Evolutionary conservation across 2,797 vertebrate species (phyloP).

Genomic region (Melanitta fusca): DNA sequence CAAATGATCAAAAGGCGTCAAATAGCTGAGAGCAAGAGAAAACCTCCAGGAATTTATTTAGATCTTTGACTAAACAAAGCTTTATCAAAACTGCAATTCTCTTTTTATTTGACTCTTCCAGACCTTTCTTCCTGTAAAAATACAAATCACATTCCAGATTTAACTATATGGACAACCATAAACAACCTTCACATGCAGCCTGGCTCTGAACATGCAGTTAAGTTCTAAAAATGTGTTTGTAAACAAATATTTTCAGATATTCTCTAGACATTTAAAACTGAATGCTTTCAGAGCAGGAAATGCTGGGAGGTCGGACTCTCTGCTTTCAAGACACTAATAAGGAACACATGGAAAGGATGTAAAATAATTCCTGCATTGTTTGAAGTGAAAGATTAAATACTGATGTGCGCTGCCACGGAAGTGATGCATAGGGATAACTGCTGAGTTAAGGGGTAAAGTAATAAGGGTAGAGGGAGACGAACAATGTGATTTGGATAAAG

Average conservation of each 20-base stretch:
- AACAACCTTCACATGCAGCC: not conserved
- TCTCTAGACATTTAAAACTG: conserved; percentile 15
- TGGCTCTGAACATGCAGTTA: conserved; percentile 14
- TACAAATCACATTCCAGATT: conserved; percentile 48
- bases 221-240: conserved; percentile 47
- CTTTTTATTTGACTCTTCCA: conserved; percentile 66
- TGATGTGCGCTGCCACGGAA: conserved; percentile 1
- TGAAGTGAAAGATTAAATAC: conserved; percentile 39
- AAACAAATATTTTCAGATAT: conserved; percentile 46
- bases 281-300: conserved; percentile 39
- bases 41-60: conserved; percentile 66
- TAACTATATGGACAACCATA: conserved; percentile 22
- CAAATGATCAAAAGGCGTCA: conserved; percentile 71
- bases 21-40: conserved; percentile 47
- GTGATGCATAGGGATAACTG: not conserved
- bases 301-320: conserved; percentile 9
- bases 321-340: conserved; percentile 45
- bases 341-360: conserved; percentile 43
- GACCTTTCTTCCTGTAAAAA: conserved; percentile 61
- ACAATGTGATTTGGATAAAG: not conserved
- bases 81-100: conserved; percentile 61
- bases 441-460: not conserved
- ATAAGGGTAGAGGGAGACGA: not conserved
- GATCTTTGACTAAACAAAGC: conserved; percentile 48
- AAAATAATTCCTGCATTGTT: conserved; percentile 32